Conservation (phyloP, 2,888 invertebrate genomes). For the Cheilosia variabilis region DNA sequence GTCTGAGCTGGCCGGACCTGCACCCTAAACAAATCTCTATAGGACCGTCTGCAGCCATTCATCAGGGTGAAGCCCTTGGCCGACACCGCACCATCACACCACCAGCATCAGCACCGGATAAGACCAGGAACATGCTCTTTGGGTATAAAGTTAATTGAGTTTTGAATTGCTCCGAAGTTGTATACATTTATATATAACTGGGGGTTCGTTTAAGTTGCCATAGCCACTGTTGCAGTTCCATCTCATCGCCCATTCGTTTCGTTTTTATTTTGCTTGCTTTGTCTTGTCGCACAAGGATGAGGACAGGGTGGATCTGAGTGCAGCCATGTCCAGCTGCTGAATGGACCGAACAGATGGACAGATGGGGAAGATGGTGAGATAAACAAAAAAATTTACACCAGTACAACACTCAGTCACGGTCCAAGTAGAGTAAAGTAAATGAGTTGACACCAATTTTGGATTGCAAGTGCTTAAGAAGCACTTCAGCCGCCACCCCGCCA, state of each 20-base stretch:
- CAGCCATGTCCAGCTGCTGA: slow-evolving; percentile 22
- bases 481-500: slow-evolving; percentile 27
- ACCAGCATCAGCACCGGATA: slow-evolving; percentile 54
- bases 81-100: slow-evolving; percentile 35
- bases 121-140: slow-evolving; percentile 71
- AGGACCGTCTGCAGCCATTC: slow-evolving; percentile 52
- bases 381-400: slow-evolving; percentile 46
- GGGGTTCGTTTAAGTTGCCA: not conserved
- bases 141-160: slow-evolving; percentile 75
- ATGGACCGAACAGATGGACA: slow-evolving; percentile 32
- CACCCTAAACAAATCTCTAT: slow-evolving; percentile 1
- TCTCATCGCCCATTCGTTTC: slow-evolving; percentile 28
- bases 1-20: not conserved
- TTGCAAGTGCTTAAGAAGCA: slow-evolving; percentile 68
- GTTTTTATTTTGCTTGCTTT: slow-evolving; percentile 13
- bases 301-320: not conserved
- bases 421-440: slow-evolving; percentile 64
- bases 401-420: slow-evolving; percentile 43
- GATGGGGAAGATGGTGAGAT: slow-evolving; percentile 30
- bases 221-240: slow-evolving; percentile 43
- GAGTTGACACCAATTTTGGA: slow-evolving; percentile 74
- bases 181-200: not conserved
- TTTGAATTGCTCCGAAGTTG: slow-evolving; percentile 69
- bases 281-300: slow-evolving; percentile 9
- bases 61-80: slow-evolving; percentile 58